Base-by-base conservation (phyloP, 2,888 invertebrate species). In the Calameuta filiformis region DNA sequence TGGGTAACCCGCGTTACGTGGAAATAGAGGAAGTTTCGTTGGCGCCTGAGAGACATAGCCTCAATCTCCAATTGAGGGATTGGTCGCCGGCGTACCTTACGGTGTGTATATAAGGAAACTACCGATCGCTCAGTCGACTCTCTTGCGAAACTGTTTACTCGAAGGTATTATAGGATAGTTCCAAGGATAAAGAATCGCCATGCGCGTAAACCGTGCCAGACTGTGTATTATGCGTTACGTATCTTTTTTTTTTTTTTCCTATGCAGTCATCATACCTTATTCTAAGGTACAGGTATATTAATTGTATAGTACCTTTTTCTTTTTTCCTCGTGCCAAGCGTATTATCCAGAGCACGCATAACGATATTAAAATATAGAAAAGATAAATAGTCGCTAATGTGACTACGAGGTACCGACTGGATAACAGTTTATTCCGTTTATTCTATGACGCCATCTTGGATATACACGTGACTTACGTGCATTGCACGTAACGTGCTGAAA, bases 131-230 rank as follows among this genome's bases (percentile, higher is more conserved):
- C 80, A 80, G 83, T 56, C 85, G 86, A 88, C 85, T 88, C 85
- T 84, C 84, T 90, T 90, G 89, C 90, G 89, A 90, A 90, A 90
- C 83, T 89, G 89, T 89, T 88, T 90, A 89, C 88, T 87, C 83
- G 84, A 79, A 82, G 83, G 79, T 81, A 82, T 84, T 56, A 85
- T 87, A 84, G 87, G 88, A 89, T 89, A 87, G 84, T 86, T 87
- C 87, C 89, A 90, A 89, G 89, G 89, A 89, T 89, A 89, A 89
- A 88, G 85, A 86, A 88, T 88, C 88, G 75, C 77, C 23, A 23
- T 56, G 23, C 56, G 23, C 56, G 56, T 23, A 56, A 56, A 56
- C 23, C 56, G 23, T 23, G 56, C 56, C 23, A 56, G 56, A 56
- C 56, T 23, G 40, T 56, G 56, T 56, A 56, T 56, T 56, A 56